Evolutionary conservation across 2,888 invertebrate species (phyloP), one percentile per base, ranked within the genome.

Genomic region (Trissolcus brochymenae): DNA sequence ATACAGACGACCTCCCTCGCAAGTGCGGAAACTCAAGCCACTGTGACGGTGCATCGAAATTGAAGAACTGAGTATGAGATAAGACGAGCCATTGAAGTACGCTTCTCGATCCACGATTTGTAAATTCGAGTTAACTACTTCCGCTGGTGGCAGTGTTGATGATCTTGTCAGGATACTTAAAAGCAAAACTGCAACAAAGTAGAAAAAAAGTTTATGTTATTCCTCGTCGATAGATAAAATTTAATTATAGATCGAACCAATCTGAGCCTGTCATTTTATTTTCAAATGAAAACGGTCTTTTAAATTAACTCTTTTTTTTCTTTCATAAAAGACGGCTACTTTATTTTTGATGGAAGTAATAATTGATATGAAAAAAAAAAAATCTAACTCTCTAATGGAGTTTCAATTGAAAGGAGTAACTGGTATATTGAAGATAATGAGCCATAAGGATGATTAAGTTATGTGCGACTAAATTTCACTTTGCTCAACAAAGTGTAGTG

Each of bases 41-140:
- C 94, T 94, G 84, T 95, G 94, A 86, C 94, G 93, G 89, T 94
- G 94, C 83, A 95, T 92, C 72, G 94, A 94, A 87, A 95, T 92
- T 68, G 94, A 94, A 76, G 93, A 92, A 80, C 92, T 90, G 81
- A 96, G 91, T 85, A 94, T 92, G 81, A 95, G 91, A 88, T 94
- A 95, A 17, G 95, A 93, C 83, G 94, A 93, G 82, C 95, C 94
- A 90, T 96, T 95, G 90, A 96, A 95, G 89, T 94, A 96, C 54
- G 95, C 95, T 90, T 96, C 96, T 67, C 94, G 93, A 67, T 76
- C 76, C 17, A 56, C 65, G n/a, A 53, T 67, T 53, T 71, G 61
- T 9, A 40, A 43, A 50, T 55, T 68, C 41, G 49, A 35, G 14
- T 71, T 60, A 4, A 14, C 9, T 29, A 61, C 74, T 49, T 79